These are phyloP conservation scores for Patella caerulea DNA, from an alignment of 2,888 invertebrate species.

Conservation along the genomic window DNA sequence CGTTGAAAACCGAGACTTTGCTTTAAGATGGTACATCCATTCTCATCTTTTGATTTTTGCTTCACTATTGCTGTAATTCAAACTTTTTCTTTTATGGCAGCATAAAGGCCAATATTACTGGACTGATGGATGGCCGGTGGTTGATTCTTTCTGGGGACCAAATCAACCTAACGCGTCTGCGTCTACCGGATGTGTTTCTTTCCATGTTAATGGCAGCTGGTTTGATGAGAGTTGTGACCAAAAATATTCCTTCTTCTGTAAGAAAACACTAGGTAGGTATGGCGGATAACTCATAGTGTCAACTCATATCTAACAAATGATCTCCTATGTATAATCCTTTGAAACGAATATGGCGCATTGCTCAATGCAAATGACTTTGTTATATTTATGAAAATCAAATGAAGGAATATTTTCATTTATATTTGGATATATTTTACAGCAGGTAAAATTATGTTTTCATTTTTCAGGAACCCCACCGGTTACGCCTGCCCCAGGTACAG, in stretches of 20 bases:
- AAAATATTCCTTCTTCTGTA: slow-evolving; percentile 46
- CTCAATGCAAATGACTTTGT: too few relatives aligned
- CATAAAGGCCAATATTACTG: slow-evolving; percentile 47
- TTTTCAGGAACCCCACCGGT: slow-evolving; percentile 43
- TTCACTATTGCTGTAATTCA: too few relatives aligned
- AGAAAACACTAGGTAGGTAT: slow-evolving; percentile 47
- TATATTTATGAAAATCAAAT: too few relatives aligned
- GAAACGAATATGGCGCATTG: too few relatives aligned
- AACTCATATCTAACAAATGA: background rate
- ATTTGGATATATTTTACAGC: too few relatives aligned
- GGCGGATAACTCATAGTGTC: background rate
- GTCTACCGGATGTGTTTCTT: slow-evolving; percentile 49
- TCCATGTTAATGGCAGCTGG: slow-evolving; percentile 47
- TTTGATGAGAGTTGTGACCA: slow-evolving; percentile 42
- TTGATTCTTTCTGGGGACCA: slow-evolving; percentile 50
- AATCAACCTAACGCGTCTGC: slow-evolving; percentile 41
- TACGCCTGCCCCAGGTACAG: slow-evolving; percentile 48
- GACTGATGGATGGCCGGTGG: slow-evolving; percentile 53
- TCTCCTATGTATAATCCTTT: too few relatives aligned
- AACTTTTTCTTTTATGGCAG: slow-evolving; percentile 26
- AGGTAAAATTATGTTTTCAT: background rate
- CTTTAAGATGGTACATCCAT: too few relatives aligned
- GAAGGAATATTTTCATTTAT: too few relatives aligned
- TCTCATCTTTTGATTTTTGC: too few relatives aligned
- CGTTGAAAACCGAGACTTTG: too few relatives aligned